Evolutionary conservation across 1,140 invertebrate species (phyloP).

Genomic region (Zaprionus lachaisei): DNA sequence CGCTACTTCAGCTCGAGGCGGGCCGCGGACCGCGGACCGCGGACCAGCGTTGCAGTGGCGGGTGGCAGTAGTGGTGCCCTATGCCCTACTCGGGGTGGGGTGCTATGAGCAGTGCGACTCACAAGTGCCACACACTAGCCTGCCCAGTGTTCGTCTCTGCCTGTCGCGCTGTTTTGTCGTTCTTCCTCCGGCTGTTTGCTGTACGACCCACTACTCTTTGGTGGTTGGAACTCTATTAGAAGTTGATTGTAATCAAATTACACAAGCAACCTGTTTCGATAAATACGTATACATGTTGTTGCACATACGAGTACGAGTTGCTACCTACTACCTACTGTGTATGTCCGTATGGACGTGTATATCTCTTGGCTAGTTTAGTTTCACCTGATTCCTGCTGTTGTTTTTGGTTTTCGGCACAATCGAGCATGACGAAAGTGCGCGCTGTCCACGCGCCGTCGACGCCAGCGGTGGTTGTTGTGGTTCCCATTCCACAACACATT

Average conservation of each 20-base stretch:
- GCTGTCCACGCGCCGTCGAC: conserved; percentile 66
- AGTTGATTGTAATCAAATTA: conserved; percentile 84
- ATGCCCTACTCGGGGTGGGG: background rate
- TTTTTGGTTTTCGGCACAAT: conserved; percentile 77
- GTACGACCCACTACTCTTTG: conserved; percentile 9
- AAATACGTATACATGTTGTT: background rate
- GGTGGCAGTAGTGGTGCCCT: conserved; percentile 20
- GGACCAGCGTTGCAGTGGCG: background rate
- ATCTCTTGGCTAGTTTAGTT: conserved; percentile 34
- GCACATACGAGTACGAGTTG: background rate
- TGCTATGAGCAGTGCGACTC: background rate
- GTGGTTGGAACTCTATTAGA: conserved; percentile 78
- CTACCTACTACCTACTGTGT: background rate
- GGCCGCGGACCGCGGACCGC: conserved; percentile 39
- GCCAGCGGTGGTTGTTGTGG: conserved; percentile 66
- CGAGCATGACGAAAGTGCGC: conserved; percentile 77
- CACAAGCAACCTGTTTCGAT: conserved; percentile 78
- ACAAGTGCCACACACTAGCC: conserved; percentile 1
- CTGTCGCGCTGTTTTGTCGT: background rate
- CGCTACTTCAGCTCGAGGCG: conserved; percentile 59
- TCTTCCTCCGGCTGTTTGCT: conserved; percentile 6
- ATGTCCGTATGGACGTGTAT: conserved; percentile 2
- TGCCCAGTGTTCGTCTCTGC: conserved; percentile 1
- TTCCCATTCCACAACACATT: conserved; percentile 1
- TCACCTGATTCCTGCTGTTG: conserved; percentile 13